A percentile compares a stretch with the other conserved stretches of the same genome.
Evolutionary conservation across 37 sponge, comb jelly and placozoan species (phyloP).

Genomic region (Axinella damicornis): DNA sequence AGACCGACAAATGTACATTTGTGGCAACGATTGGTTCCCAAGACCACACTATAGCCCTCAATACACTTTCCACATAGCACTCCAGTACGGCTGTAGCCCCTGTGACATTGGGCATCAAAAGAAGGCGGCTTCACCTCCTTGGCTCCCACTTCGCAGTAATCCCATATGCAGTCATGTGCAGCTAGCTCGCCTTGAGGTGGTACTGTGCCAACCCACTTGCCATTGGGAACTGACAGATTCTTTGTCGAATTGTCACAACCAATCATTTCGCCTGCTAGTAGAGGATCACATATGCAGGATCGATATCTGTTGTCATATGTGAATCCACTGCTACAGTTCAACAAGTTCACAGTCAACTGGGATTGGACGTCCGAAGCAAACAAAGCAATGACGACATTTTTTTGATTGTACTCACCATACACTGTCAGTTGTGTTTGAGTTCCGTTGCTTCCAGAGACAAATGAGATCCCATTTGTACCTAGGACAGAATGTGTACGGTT

Average conservation of each 20-base stretch:
- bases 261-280: not conserved
- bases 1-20: conserved; percentile 30
- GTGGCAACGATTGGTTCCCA: conserved; percentile 50
- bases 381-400: not conserved
- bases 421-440: too few species aligned
- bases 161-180: conserved; percentile 1
- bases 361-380: conserved; percentile 1
- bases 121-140: not conserved
- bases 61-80: conserved; percentile 53
- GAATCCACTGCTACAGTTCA: conserved; percentile 37
- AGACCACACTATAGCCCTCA: conserved; percentile 26
- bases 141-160: conserved; percentile 18
- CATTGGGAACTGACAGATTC: conserved; percentile 4
- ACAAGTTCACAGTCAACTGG: conserved; percentile 6
- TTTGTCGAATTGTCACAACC: not conserved
- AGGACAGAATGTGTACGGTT: too few species aligned
- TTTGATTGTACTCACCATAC: not conserved
- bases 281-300: not conserved
- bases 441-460: too few species aligned
- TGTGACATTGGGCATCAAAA: conserved; percentile 35
- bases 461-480: too few species aligned
- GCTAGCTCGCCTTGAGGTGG: conserved; percentile 1
- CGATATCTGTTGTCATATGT: not conserved
- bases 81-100: conserved; percentile 29
- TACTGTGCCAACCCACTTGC: conserved; percentile 39